phyloP scores from a whole-genome alignment of 2,797 vertebrate species.

The Molothrus ater region DNA sequence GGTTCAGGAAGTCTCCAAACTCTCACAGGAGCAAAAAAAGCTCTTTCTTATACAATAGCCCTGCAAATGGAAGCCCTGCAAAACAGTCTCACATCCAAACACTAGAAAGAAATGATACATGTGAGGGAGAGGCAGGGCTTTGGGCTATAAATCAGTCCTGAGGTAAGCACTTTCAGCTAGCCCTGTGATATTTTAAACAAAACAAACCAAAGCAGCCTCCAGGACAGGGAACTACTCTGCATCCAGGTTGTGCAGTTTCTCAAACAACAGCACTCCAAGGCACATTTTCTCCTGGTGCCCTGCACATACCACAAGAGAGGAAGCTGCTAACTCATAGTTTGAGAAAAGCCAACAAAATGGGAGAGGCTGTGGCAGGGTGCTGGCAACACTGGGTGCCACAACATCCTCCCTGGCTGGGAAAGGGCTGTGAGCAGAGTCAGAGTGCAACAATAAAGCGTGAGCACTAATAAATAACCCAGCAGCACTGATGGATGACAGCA shows the following conservation, averaged over 20 bases:
- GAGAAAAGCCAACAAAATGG: not conserved
- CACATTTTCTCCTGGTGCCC: not conserved
- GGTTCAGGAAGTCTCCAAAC: not conserved
- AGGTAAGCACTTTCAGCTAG: not conserved
- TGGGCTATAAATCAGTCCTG: not conserved
- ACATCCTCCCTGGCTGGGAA: not conserved
- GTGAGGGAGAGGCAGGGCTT: not conserved
- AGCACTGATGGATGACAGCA: not conserved
- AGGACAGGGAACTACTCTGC: not conserved
- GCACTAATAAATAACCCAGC: slow-evolving; percentile 5
- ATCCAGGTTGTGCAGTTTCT: not conserved
- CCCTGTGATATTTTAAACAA: not conserved
- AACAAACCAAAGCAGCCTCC: not conserved
- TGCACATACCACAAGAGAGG: not conserved
- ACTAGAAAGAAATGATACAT: not conserved
- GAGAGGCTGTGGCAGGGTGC: not conserved
- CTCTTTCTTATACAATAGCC: not conserved
- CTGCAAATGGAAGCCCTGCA: not conserved
- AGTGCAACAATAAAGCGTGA: not conserved
- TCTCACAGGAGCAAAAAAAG: not conserved
- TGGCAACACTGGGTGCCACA: not conserved
- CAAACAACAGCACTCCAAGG: not conserved
- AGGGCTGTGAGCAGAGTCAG: not conserved
- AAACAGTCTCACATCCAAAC: not conserved
- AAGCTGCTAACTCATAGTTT: not conserved